Percentiles rank a stretch among this genome's conserved stretches.
phyloP scores from a whole-genome alignment of 1,140 invertebrate genomes.

The Drosophila azteca region DNA sequence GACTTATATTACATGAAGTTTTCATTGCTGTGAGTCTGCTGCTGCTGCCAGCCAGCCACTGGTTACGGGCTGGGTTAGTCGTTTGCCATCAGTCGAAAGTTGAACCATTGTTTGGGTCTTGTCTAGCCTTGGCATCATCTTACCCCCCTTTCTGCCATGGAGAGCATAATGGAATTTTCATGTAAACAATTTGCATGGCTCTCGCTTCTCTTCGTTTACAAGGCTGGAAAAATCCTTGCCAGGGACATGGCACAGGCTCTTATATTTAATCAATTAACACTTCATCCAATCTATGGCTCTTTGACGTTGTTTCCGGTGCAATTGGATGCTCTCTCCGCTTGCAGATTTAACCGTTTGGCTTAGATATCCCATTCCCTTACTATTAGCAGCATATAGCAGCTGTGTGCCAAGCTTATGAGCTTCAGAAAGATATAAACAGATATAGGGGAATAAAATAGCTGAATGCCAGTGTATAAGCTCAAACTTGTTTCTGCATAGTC shows the following conservation, averaged over 20 bases:
- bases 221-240: background rate
- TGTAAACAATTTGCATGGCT: conserved; percentile 63
- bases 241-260: background rate
- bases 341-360: background rate
- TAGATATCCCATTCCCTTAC: conserved; percentile 8
- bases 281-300: conserved; percentile 32
- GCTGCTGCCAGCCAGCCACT: background rate
- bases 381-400: too few species aligned
- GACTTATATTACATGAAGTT: conserved; percentile 68
- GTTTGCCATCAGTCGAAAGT: conserved; percentile 8
- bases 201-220: background rate
- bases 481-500: background rate
- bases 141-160: conserved; percentile 8
- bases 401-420: conserved; percentile 30
- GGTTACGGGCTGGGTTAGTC: background rate
- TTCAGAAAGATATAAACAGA: conserved; percentile 10
- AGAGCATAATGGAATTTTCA: conserved; percentile 66
- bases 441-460: conserved; percentile 15
- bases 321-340: too few species aligned
- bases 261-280: conserved; percentile 61
- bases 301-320: too few species aligned
- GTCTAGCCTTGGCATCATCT: conserved; percentile 54
- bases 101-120: conserved; percentile 52
- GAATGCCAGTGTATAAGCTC: background rate
- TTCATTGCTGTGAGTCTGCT: conserved; percentile 31